Base-by-base conservation (phyloP, 35 echinoderm and acorn worm genomes). In the Amphiura filiformis region DNA sequence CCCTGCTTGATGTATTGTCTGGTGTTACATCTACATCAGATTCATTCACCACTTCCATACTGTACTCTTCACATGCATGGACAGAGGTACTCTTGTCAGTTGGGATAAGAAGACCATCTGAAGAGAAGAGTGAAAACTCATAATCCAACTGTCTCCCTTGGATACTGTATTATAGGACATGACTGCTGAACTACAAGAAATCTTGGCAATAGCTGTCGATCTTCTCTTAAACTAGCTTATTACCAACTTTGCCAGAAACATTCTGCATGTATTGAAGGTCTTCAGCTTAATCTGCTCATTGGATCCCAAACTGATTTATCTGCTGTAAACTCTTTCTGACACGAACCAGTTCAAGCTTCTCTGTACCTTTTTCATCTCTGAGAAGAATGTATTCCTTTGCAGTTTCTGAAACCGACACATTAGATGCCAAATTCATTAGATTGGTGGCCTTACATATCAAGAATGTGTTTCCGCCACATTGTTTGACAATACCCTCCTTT, bases 121-220 rank as follows among this genome's bases (percentile, higher is more conserved):
- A 80, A 65, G 38, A 83, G 76, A 49, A 90, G 37, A 84, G 80
- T 64, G 52, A 89, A 89, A 36, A 81, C 87, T 34, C 57, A 80
- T 65, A 36, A 81, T 89, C 85, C 79, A 89, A 81, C 39, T 56
- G 88, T 84, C 32, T 90, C 52, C 75, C 81, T 20, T n/a, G 84
- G 42, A 37, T 39, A 89, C 35, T 77, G 9, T 9, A 77, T 77
- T n/a, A 77, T 13, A 77, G 75, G 75, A n/a, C 75, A n/a, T 30
- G 75, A 77, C 75, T 77, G 75, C 75, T 77, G 75, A 30, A 77
- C 26, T 30, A 77, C 75, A 77, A 77, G 75, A 77, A 77, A 77
- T 77, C 75, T 77, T 77, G 26, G 9, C 75, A 77, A 77, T 15
- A 81, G 79, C 37, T 81, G 79, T 81, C 79, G 15, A 37, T 81